Evolutionary conservation across 2,888 invertebrate species (phyloP).

Genomic region (Pharmacophagus antenor): DNA sequence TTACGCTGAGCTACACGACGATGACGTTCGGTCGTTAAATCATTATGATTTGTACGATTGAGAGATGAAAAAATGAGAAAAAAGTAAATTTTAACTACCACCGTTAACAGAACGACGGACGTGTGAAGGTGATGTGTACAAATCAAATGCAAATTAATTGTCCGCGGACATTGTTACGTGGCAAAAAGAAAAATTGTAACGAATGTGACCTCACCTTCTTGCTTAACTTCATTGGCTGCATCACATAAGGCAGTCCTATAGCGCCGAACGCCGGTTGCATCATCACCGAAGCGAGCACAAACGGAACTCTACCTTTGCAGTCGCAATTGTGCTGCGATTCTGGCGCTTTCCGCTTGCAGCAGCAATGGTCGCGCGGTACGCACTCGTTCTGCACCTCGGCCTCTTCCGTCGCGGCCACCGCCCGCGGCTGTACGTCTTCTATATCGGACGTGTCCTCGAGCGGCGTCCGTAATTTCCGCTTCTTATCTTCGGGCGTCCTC

Average conservation of each 20-base stretch:
- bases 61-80: no score
- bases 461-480: slow-evolving; percentile 30
- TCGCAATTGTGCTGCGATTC: slow-evolving; percentile 32
- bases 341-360: slow-evolving; percentile 43
- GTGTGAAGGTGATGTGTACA: no score
- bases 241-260: slow-evolving; percentile 58
- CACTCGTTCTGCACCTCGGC: background rate
- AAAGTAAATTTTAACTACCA: no score
- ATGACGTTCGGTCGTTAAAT: no score
- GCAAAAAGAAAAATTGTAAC: no score
- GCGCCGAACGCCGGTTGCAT: slow-evolving; percentile 64
- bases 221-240: slow-evolving; percentile 46
- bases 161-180: no score
- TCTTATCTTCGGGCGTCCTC: slow-evolving; percentile 58
- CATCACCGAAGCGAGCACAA: slow-evolving; percentile 71
- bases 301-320: slow-evolving; percentile 50
- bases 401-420: background rate
- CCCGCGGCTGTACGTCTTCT: background rate
- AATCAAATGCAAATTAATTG: no score
- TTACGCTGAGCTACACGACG: no score
- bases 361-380: slow-evolving; percentile 47
- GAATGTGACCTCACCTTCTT: slow-evolving; percentile 70
- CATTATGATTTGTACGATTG: no score
- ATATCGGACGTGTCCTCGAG: background rate
- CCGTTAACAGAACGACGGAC: no score